Percentiles rank a stretch among this genome's conserved stretches.
phyloP scores from a whole-genome alignment of 2,797 vertebrate species.

The Pempheris klunzingeri region DNA sequence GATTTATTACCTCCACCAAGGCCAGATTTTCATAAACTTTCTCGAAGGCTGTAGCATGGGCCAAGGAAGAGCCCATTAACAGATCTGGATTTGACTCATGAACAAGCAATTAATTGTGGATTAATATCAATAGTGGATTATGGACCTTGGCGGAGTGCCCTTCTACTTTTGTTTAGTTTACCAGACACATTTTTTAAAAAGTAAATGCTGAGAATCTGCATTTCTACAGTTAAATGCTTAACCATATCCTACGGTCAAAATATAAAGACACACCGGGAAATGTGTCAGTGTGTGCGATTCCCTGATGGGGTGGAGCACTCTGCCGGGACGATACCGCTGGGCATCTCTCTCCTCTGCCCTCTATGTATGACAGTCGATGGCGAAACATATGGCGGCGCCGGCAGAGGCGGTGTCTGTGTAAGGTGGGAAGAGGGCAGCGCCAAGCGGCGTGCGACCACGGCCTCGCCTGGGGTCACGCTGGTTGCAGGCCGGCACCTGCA shows the following conservation, averaged over 20 bases:
- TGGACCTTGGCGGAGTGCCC: too few relatives aligned
- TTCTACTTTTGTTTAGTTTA: neutral
- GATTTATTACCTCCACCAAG: too few relatives aligned
- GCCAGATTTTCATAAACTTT: too few relatives aligned
- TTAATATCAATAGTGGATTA: too few relatives aligned
- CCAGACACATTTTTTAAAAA: too few relatives aligned
- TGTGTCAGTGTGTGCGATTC: constrained; percentile 48
- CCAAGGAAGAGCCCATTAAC: too few relatives aligned
- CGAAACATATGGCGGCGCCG: constrained; percentile 60
- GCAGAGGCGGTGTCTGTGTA: constrained; percentile 41
- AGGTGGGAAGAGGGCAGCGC: constrained; percentile 46
- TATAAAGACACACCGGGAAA: constrained; percentile 46
- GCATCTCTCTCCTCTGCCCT: constrained; percentile 70
- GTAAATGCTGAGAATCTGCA: constrained; percentile 33
- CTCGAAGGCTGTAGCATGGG: too few relatives aligned
- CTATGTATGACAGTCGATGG: constrained; percentile 62
- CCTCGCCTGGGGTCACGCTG: constrained; percentile 54
- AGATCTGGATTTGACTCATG: too few relatives aligned
- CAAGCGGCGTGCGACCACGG: constrained; percentile 39
- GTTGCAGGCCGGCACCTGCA: constrained; percentile 54
- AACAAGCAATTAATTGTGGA: too few relatives aligned
- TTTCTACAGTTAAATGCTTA: constrained; percentile 33
- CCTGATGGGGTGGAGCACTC: constrained; percentile 70
- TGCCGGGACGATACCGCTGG: constrained; percentile 64
- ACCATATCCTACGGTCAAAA: constrained; percentile 53